Evolutionary conservation across 2,888 invertebrate genomes (phyloP).

Genomic region (Frankliniella intonsa): DNA sequence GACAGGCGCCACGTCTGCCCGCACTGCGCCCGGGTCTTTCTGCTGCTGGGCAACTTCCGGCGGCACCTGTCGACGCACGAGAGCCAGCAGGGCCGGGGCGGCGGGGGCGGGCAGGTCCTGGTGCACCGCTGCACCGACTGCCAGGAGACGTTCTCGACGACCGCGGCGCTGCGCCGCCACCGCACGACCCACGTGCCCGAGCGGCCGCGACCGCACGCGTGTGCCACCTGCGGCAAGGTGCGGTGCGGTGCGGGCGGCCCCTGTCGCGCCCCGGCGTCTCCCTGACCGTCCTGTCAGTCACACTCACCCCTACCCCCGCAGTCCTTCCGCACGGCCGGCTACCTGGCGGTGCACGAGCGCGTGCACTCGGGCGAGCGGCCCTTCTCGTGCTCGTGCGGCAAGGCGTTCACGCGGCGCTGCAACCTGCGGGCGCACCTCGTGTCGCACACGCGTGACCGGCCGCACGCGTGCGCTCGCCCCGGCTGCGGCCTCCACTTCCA

Average conservation of each 20-base stretch:
- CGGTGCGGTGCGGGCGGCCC: too few relatives aligned
- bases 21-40: background rate
- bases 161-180: background rate
- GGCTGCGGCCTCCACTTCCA: background rate
- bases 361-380: background rate
- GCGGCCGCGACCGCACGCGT: background rate
- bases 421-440: background rate
- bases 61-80: background rate
- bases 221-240: background rate
- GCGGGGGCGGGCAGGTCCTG: background rate
- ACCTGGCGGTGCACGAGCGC: background rate
- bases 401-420: background rate
- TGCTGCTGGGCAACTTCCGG: background rate
- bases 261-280: too few relatives aligned
- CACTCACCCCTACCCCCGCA: background rate
- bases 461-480: background rate
- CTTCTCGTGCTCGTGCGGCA: background rate
- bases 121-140: background rate
- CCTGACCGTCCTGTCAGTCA: background rate
- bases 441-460: background rate
- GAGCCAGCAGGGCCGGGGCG: background rate
- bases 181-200: background rate
- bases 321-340: background rate
- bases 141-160: background rate
- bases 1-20: background rate